A percentile compares a stretch with the other conserved stretches of the same genome.
These are phyloP conservation scores for Stichodactyla mertensii DNA, from an alignment of 64 coral and sea anemone species.

Conservation along the genomic window DNA sequence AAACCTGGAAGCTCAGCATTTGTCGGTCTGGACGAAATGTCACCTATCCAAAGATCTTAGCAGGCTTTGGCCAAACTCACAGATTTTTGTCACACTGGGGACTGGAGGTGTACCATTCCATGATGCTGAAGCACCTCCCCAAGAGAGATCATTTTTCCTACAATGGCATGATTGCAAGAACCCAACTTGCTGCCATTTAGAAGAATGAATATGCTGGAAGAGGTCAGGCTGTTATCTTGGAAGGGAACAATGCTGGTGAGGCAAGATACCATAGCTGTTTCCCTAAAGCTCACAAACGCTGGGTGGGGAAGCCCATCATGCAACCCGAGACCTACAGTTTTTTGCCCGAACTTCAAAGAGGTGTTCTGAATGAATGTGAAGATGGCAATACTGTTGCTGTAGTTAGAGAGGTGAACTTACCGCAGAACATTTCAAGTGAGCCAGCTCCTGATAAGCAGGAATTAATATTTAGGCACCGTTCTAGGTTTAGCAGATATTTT, in stretches of 20 bases:
- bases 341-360: no score
- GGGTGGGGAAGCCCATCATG: constrained; percentile 18
- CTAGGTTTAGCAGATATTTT: not conserved
- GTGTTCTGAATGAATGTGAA: no score
- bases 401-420: not conserved
- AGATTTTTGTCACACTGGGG: no score
- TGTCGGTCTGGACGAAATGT: no score
- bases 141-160: no score
- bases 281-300: constrained; percentile 11
- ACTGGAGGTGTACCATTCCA: no score
- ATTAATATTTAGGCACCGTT: not conserved
- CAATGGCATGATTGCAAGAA: no score
- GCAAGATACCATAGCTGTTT: not conserved
- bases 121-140: no score
- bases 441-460: not conserved
- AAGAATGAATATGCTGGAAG: not conserved
- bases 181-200: constrained; percentile 1
- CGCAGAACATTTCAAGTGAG: not conserved
- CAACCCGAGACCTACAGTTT: not conserved
- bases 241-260: not conserved
- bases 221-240: not conserved
- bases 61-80: no score
- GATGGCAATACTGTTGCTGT: not conserved
- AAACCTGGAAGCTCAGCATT: no score
- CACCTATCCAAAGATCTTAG: no score